Percentiles rank a stretch among this genome's conserved stretches.
phyloP scores from a whole-genome alignment of 92 coral and sea anemone species.

The Parazoanthus atlanticus region DNA sequence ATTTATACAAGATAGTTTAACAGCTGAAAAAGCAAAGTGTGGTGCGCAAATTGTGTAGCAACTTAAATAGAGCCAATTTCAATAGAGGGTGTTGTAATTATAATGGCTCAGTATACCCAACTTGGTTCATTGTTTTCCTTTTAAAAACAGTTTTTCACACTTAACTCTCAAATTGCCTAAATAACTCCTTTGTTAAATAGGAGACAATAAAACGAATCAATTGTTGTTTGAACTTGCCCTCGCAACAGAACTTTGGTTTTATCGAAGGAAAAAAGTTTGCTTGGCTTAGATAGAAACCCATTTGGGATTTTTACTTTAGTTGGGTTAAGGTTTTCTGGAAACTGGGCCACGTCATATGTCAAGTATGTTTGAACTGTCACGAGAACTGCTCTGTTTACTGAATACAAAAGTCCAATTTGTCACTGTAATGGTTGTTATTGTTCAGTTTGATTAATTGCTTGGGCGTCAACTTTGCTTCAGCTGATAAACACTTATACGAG shows the following conservation, averaged over 20 bases:
- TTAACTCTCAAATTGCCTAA: constrained; percentile 10
- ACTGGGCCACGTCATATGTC: neutral
- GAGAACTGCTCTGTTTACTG: neutral
- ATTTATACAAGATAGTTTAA: constrained; percentile 1
- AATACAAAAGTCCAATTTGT: constrained; percentile 24
- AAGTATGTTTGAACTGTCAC: constrained; percentile 14
- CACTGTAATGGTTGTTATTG: constrained; percentile 5
- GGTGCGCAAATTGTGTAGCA: neutral
- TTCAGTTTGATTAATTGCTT: constrained; percentile 6
- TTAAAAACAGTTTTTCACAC: constrained; percentile 24
- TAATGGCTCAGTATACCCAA: neutral
- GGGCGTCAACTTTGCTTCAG: constrained; percentile 38
- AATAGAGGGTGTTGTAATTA: constrained; percentile 26
- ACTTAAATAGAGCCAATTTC: constrained; percentile 21
- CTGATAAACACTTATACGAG: constrained; percentile 36
- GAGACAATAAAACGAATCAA: neutral
- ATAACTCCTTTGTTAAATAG: constrained; percentile 9
- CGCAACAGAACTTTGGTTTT: neutral
- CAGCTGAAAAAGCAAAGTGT: constrained; percentile 28
- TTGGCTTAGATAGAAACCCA: neutral
- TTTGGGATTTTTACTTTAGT: neutral
- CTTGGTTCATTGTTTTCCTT: constrained; percentile 28
- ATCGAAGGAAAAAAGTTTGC: neutral
- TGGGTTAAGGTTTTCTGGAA: no score
- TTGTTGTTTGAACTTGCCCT: neutral